A percentile compares a stretch with the other conserved stretches of the same genome.
Conservation (phyloP, 2,888 invertebrate genomes). For the Caenorhabditis afra region DNA sequence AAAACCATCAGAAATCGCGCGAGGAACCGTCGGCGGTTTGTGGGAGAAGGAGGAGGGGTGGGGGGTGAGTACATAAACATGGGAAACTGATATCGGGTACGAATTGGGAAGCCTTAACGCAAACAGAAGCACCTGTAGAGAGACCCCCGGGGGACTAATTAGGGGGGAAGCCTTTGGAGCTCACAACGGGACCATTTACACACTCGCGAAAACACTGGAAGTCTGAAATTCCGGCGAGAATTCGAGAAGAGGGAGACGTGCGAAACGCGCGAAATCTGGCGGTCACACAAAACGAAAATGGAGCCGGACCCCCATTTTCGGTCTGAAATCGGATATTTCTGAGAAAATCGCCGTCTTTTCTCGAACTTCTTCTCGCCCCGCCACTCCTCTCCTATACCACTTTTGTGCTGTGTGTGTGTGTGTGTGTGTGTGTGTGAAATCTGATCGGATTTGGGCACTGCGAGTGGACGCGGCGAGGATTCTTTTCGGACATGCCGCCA, state of each 20-base stretch:
- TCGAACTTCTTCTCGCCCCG: constrained; percentile 25
- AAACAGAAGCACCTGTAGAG: constrained; percentile 18
- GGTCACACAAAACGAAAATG: constrained; percentile 11
- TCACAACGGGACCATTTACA: constrained; percentile 16
- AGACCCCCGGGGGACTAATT: constrained; percentile 21
- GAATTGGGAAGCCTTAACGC: constrained; percentile 28
- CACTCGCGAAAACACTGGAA: too few relatives aligned
- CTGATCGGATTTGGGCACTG: constrained; percentile 39
- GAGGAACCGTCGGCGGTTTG: too few relatives aligned
- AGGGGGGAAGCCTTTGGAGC: constrained; percentile 20
- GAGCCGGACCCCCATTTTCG: not conserved
- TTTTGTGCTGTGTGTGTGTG: too few relatives aligned
- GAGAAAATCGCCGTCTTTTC: constrained; percentile 32
- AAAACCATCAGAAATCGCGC: too few relatives aligned
- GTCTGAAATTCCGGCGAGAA: too few relatives aligned
- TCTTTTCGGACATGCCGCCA: too few relatives aligned
- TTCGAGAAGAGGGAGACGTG: too few relatives aligned
- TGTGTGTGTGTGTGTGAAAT: too few relatives aligned
- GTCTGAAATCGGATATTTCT: constrained; percentile 47
- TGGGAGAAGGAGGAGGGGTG: not conserved
- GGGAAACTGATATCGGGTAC: constrained; percentile 36
- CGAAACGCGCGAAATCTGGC: constrained; percentile 14
- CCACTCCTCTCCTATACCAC: constrained; percentile 11
- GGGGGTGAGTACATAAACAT: constrained; percentile 47
- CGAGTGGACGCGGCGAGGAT: too few relatives aligned